Evolutionary conservation across 2,113 vertebrate species (phyloP), one percentile per base, ranked within the genome.

Genomic region (Mustela lutreola): DNA sequence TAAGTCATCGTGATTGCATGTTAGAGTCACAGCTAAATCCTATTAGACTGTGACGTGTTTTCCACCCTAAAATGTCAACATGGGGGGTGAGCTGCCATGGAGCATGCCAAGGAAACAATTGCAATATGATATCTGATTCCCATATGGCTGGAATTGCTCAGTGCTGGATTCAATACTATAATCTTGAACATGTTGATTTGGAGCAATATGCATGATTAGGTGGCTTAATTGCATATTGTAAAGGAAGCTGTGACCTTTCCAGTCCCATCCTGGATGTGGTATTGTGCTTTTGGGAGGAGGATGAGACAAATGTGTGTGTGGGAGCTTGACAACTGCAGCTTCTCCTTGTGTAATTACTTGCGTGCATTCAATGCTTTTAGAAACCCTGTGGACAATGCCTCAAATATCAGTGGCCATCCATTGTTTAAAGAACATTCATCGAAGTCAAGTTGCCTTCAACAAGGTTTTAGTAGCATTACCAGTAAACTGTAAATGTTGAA

Each of bases 231-330:
- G 81, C 70, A 96, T 62, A 89, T 96, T 98, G 36, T 83, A 94
- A 71, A 91, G 97, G 89, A 98, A 98, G 95, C 95, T 96, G 95
- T 95, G 97, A 98, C 97, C 97, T 98, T 98, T 98, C 95, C 86
- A 96, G 79, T 92, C 21, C 88, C 75, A 76, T 93, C 50, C 31
- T 87, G 85, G 58, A 82, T 93, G 91, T 85, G 81, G 71, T 11
- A 79, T 89, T 95, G 84, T 89, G 39, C 82, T 89, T 1, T 60
- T 56, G 73, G 89, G 78, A 89, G 73, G 93, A 95, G 75, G 31
- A 67, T 24, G n/a, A 94, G 67, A 94, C 58, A 89, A 82, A 76
- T 96, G 63, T 62, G 67, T 3, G 19, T 12, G 88, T 18, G 50
- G 24, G 70, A 67, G 28, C 60, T 26, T 91, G 78, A 89, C 70